These are phyloP conservation scores for Anolis carolinensis DNA, from an alignment of 2,113 vertebrate species.

Conservation along the genomic window DNA sequence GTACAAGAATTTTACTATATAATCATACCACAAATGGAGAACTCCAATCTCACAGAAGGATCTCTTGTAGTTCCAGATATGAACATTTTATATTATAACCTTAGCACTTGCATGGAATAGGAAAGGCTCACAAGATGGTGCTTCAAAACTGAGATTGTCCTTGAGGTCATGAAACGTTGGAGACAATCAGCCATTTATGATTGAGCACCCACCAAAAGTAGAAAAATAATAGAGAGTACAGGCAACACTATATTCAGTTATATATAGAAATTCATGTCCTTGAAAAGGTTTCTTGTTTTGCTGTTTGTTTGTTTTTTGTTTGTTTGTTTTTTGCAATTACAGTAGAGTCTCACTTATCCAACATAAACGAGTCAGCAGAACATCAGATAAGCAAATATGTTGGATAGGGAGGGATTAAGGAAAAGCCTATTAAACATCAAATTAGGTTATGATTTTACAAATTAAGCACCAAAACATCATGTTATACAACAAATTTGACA, in stretches of 20 bases:
- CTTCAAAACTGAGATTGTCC: conserved; percentile 5
- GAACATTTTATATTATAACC: conserved; percentile 15
- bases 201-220: conserved; percentile 8
- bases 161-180: conserved; percentile 29
- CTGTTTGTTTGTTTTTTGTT: not conserved
- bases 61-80: not conserved
- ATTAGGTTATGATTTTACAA: too few relatives aligned
- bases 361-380: too few relatives aligned
- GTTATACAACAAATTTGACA: too few relatives aligned
- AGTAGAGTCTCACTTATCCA: too few relatives aligned
- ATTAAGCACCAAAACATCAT: too few relatives aligned
- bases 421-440: too few relatives aligned
- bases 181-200: conserved; percentile 14
- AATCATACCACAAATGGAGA: conserved; percentile 1
- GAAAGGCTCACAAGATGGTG: conserved; percentile 17
- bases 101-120: conserved; percentile 27
- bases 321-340: too few relatives aligned
- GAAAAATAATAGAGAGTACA: conserved; percentile 10
- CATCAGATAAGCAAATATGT: too few relatives aligned
- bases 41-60: conserved; percentile 12
- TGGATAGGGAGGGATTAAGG: too few relatives aligned
- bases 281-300: not conserved
- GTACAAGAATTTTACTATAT: conserved; percentile 1
- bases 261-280: conserved; percentile 6
- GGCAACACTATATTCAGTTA: not conserved